phyloP scores from a whole-genome alignment of 1,140 invertebrate species.

The Pseudomyrmex flavicornis region DNA sequence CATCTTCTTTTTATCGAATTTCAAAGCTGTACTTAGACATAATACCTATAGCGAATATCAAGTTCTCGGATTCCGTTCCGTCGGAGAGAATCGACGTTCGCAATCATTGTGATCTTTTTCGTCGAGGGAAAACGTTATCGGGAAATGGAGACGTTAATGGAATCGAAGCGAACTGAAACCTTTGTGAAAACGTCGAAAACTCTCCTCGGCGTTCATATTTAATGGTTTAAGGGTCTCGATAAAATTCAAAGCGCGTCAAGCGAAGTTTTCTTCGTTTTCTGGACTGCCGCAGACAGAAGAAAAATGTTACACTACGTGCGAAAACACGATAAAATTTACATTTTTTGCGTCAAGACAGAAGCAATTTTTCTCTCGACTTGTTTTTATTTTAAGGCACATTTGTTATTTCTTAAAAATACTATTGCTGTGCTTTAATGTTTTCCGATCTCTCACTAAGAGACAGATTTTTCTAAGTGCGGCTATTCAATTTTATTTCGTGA shows the following conservation, averaged over 20 bases:
- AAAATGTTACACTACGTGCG: too few species aligned
- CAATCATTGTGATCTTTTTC: constrained; percentile 44
- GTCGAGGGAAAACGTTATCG: constrained; percentile 25
- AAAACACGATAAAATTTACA: too few species aligned
- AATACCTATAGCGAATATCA: not conserved
- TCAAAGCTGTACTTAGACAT: not conserved
- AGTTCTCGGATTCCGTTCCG: not conserved
- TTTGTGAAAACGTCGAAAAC: constrained; percentile 41
- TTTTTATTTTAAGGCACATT: too few species aligned
- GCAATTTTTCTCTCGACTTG: too few species aligned
- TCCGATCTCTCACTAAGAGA: too few species aligned
- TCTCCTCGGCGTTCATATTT: constrained; percentile 21
- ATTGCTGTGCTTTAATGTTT: too few species aligned
- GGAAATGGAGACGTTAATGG: constrained; percentile 52
- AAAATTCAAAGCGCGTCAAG: constrained; percentile 20
- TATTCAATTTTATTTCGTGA: too few species aligned
- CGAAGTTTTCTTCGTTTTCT: not conserved
- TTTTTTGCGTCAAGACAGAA: too few species aligned
- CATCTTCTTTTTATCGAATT: constrained; percentile 8
- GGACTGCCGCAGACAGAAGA: too few species aligned
- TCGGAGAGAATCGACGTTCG: constrained; percentile 17
- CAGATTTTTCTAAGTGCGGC: too few species aligned
- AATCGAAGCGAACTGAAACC: constrained; percentile 32
- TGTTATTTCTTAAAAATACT: too few species aligned
- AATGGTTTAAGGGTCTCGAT: constrained; percentile 42